Percentiles rank a stretch among this genome's conserved stretches.
phyloP scores from a whole-genome alignment of 2,797 vertebrate species.

The Loris lydekkerianus region DNA sequence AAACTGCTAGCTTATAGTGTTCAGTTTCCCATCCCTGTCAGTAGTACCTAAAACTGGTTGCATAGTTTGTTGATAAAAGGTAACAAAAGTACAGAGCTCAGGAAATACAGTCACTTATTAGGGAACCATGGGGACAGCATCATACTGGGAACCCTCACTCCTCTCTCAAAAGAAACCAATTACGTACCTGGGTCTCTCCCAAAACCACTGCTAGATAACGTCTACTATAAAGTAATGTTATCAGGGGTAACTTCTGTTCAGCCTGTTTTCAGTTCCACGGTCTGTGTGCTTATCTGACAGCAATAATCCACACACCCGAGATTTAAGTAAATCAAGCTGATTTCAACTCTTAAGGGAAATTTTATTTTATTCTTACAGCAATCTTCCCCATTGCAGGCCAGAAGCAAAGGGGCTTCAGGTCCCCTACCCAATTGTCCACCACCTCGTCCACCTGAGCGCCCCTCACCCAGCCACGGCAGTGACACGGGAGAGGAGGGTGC shows the following conservation, averaged over 20 bases:
- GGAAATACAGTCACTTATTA: not conserved
- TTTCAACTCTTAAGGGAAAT: constrained; percentile 1
- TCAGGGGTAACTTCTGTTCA: not conserved
- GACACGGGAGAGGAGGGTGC: not conserved
- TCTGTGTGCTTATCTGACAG: constrained; percentile 28
- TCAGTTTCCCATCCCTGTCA: not conserved
- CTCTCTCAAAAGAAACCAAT: constrained; percentile 41
- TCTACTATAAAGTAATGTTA: not conserved
- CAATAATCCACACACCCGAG: constrained; percentile 39
- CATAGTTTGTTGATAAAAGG: constrained; percentile 9
- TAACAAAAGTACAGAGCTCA: not conserved
- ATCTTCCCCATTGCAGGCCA: not conserved
- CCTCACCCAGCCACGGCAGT: not conserved
- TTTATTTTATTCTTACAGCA: not conserved
- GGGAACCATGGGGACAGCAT: not conserved
- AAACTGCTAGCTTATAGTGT: not conserved
- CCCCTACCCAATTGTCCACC: not conserved
- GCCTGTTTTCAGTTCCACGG: not conserved
- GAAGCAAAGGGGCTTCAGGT: not conserved
- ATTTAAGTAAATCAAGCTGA: not conserved
- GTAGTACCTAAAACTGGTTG: constrained; percentile 5
- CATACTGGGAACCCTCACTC: not conserved
- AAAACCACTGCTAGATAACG: not conserved
- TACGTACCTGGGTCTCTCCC: not conserved
- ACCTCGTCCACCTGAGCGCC: not conserved